A percentile compares a stretch with the other conserved stretches of the same genome.
These are phyloP conservation scores for Calliphora vicina DNA, from an alignment of 1,140 invertebrate species.

Conservation along the genomic window DNA sequence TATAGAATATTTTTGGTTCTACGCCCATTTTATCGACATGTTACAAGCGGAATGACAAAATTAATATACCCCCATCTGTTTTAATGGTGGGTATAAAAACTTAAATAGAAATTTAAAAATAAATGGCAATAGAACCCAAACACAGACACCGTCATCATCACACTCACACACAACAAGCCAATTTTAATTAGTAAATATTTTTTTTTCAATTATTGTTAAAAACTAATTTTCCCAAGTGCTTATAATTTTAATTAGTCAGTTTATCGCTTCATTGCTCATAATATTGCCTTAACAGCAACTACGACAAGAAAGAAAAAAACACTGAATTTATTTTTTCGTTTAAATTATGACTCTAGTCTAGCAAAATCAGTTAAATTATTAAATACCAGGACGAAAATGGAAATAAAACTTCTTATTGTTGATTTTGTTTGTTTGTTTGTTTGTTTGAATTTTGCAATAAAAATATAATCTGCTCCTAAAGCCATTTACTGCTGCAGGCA, in stretches of 20 bases:
- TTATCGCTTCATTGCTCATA: conserved; percentile 2
- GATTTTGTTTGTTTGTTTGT: no score
- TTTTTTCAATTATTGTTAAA: not conserved
- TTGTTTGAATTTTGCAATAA: not conserved
- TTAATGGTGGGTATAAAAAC: no score
- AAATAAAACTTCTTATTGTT: no score
- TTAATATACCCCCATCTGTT: no score
- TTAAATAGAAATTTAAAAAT: no score
- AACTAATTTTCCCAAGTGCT: not conserved
- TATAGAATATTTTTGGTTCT: no score
- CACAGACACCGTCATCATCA: no score
- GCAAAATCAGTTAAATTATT: not conserved
- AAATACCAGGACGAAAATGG: not conserved
- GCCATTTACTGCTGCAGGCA: not conserved
- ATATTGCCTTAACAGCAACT: not conserved
- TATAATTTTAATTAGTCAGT: conserved; percentile 16
- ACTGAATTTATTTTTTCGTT: not conserved
- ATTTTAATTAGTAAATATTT: not conserved
- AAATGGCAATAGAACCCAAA: no score
- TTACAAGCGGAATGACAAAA: no score
- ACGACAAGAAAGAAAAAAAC: not conserved
- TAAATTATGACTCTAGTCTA: not conserved
- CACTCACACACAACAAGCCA: not conserved
- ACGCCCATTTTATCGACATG: no score
- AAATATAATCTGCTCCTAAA: not conserved